Evolutionary conservation across 2,888 invertebrate genomes (phyloP), one percentile per base, ranked within the genome.

Genomic region (Slavum lentiscoides): DNA sequence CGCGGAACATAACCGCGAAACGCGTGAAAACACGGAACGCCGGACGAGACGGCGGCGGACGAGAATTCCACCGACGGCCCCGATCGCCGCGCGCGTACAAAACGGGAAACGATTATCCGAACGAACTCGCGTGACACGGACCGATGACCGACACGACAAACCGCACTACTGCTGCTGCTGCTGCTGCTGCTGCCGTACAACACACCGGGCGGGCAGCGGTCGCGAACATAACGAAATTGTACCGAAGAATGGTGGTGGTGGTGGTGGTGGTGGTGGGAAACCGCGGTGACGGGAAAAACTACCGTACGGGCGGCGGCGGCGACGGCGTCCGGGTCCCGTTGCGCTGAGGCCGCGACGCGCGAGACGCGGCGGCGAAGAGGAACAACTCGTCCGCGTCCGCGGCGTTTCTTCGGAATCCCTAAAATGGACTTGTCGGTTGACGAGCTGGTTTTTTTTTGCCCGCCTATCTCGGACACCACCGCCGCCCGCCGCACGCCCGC

Each of bases 321-420:
- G 23, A 4, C 30, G 30, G 30, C 30, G 30, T 30, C 30, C 61
- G 77, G 53, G 69, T 77, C 77, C 77, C 77, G 77, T 77, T 77
- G 77, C 30, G 30, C 30, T 1, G 30, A 30, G 30, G 4, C 30
- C 30, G 30, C 30, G 30, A 4, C 30, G 30, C n/a, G n/a, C n/a
- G n/a, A n/a, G n/a, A 30, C 75, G 58, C 19, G 58, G 9, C 11
- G 68, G 23, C n/a, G 69, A 69, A 61, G 59, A 77, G 77, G 69
- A 77, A 69, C 70, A 77, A 77, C 77, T 61, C 62, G 77, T 77
- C 21, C 21, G 2, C 23, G 43, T 68, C 67, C 61, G 68, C 64
- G 64, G 75, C 76, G 77, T 70, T 70, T 77, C 70, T 77, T 70
- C 62, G 66, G 70, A 77, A 77, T 70, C 77, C 77, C 77, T 77